These are phyloP conservation scores for Pogonomyrmex barbatus DNA, from an alignment of 1,140 invertebrate species.

Conservation along the genomic window DNA sequence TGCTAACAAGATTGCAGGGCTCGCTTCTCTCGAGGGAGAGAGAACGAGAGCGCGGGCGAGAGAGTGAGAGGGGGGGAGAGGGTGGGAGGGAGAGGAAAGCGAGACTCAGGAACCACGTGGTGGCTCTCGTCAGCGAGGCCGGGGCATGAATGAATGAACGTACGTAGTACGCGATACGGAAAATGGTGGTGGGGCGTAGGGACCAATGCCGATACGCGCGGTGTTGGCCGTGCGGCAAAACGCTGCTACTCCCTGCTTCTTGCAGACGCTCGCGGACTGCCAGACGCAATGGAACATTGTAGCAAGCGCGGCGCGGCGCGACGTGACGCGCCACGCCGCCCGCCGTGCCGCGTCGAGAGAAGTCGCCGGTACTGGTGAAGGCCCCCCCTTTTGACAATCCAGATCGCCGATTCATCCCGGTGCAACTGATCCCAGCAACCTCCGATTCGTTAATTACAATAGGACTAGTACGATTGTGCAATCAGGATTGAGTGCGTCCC, in stretches of 20 bases:
- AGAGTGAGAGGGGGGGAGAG: conserved; percentile 31
- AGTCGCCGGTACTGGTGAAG: conserved; percentile 4
- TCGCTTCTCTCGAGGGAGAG: conserved; percentile 53
- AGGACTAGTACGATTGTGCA: too few species aligned
- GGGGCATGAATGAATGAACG: conserved; percentile 79
- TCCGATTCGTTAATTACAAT: too few species aligned
- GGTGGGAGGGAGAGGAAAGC: conserved; percentile 69
- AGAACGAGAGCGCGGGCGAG: conserved; percentile 49
- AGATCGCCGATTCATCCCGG: too few species aligned
- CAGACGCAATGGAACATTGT: conserved; percentile 71
- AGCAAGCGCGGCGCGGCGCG: conserved; percentile 28
- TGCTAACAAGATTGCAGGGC: conserved; percentile 67
- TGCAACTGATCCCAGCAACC: too few species aligned
- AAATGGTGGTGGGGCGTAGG: conserved; percentile 75
- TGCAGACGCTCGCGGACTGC: conserved; percentile 69
- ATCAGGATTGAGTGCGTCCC: too few species aligned
- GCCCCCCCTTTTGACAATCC: neutral
- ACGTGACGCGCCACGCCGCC: neutral
- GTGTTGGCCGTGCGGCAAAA: conserved; percentile 72
- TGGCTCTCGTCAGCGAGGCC: conserved; percentile 73
- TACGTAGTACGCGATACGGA: conserved; percentile 78
- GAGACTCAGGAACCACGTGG: conserved; percentile 78
- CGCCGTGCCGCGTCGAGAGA: neutral
- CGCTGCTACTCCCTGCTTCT: conserved; percentile 72
- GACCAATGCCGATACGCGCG: conserved; percentile 74